Conservation (phyloP, 2,113 vertebrate species). For the Alethe diademata region DNA sequence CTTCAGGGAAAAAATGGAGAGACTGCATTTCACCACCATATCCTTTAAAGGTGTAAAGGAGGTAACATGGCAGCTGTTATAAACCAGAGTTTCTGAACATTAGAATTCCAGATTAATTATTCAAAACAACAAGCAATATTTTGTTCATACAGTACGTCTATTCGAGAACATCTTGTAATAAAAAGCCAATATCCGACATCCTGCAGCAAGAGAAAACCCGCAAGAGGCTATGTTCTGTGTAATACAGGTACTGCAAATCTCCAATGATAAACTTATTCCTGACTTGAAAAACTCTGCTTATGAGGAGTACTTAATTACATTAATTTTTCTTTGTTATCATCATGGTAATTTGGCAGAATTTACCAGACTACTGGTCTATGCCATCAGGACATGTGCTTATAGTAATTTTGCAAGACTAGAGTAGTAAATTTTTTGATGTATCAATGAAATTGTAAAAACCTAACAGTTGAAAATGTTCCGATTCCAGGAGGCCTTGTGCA, state of each 20-base stretch:
- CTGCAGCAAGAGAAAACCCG: neutral
- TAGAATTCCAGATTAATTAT: neutral
- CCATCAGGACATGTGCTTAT: neutral
- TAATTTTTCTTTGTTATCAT: neutral
- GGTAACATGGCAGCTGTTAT: neutral
- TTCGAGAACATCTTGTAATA: neutral
- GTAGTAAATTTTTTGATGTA: neutral
- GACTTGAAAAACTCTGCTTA: constrained; percentile 1
- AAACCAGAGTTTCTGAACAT: neutral
- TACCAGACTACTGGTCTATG: neutral
- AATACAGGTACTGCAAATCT: neutral
- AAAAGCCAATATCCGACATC: neutral
- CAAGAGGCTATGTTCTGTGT: neutral
- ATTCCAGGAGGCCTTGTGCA: neutral
- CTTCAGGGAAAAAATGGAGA: neutral
- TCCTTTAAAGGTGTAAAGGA: neutral
- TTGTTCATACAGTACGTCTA: neutral
- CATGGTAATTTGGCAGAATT: neutral
- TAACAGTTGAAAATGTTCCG: neutral
- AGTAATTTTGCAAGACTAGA: neutral
- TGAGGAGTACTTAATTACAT: neutral
- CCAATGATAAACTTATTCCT: neutral
- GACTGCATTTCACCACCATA: neutral
- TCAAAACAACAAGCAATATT: neutral
- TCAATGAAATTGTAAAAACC: neutral